phyloP scores from a whole-genome alignment of 2,113 vertebrate species.

The Sylvietta virens region DNA sequence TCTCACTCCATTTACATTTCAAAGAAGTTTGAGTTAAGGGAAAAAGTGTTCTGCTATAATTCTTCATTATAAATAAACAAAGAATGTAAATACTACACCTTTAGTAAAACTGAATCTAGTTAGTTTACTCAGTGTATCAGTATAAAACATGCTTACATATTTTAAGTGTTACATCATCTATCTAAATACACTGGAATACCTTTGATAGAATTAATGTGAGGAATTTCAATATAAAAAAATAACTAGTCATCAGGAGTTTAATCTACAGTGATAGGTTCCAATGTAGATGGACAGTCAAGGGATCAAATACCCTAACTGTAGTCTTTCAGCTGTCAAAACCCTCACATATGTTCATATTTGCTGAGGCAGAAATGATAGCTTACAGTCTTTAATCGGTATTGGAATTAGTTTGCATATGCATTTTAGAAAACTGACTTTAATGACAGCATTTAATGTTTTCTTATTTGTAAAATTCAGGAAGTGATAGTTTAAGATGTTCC shows the following conservation, averaged over 20 bases:
- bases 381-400: conserved; percentile 34
- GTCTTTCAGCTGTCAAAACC: conserved; percentile 62
- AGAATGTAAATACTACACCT: background rate
- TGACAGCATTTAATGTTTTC: conserved; percentile 14
- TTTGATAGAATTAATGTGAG: background rate
- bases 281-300: conserved; percentile 20
- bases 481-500: conserved; percentile 1
- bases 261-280: background rate
- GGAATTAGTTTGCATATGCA: conserved; percentile 38
- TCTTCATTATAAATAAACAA: background rate
- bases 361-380: conserved; percentile 59
- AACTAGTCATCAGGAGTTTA: background rate
- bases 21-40: background rate
- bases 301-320: conserved; percentile 10
- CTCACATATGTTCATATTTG: conserved; percentile 44
- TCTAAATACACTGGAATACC: background rate
- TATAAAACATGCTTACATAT: background rate
- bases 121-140: background rate
- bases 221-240: background rate
- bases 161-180: background rate
- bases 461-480: conserved; percentile 40
- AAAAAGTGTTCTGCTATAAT: background rate
- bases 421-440: conserved; percentile 44
- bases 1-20: background rate
- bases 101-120: background rate